Evolutionary conservation across 1,140 invertebrate species (phyloP).

Genomic region (Drosophila tristis): DNA sequence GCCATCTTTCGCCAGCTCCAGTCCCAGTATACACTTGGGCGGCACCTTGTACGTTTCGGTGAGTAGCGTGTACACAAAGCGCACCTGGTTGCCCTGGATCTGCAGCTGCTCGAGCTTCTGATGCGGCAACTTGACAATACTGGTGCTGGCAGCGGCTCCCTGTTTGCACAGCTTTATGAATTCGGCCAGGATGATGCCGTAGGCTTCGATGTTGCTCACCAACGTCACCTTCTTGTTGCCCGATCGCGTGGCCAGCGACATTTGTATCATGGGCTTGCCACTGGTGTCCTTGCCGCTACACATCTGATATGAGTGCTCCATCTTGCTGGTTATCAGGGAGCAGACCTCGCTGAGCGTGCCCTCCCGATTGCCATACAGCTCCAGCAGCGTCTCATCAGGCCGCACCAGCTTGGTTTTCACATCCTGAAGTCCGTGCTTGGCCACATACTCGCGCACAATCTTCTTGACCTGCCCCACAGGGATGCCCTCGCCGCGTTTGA

Average conservation of each 20-base stretch:
- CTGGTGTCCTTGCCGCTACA: slow-evolving; percentile 86
- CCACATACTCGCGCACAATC: slow-evolving; percentile 91
- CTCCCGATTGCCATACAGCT: slow-evolving; percentile 73
- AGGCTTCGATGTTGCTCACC: slow-evolving; percentile 93
- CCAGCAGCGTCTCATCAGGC: slow-evolving; percentile 82
- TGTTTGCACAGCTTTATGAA: slow-evolving; percentile 93
- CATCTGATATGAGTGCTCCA: slow-evolving; percentile 91
- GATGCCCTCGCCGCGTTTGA: slow-evolving; percentile 91
- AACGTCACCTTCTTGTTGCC: slow-evolving; percentile 97
- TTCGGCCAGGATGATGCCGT: slow-evolving; percentile 91
- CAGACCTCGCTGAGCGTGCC: slow-evolving; percentile 90
- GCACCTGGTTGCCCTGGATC: slow-evolving; percentile 96
- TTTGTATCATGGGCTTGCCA: slow-evolving; percentile 91
- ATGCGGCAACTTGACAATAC: slow-evolving; percentile 90
- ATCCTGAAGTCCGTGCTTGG: slow-evolving; percentile 87
- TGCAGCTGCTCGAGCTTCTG: slow-evolving; percentile 92
- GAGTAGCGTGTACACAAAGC: slow-evolving; percentile 90
- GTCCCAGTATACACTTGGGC: slow-evolving; percentile 87
- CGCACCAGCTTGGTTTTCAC: slow-evolving; percentile 84
- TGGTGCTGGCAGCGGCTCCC: slow-evolving; percentile 93
- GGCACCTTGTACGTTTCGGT: slow-evolving; percentile 89
- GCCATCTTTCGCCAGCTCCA: slow-evolving; percentile 88
- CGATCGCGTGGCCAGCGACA: slow-evolving; percentile 90
- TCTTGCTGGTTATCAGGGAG: slow-evolving; percentile 88
- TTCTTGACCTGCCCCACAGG: slow-evolving; percentile 88